A percentile compares a stretch with the other conserved stretches of the same genome.
phyloP scores from a whole-genome alignment of 1,140 invertebrate species.

The Nymphalis io region DNA sequence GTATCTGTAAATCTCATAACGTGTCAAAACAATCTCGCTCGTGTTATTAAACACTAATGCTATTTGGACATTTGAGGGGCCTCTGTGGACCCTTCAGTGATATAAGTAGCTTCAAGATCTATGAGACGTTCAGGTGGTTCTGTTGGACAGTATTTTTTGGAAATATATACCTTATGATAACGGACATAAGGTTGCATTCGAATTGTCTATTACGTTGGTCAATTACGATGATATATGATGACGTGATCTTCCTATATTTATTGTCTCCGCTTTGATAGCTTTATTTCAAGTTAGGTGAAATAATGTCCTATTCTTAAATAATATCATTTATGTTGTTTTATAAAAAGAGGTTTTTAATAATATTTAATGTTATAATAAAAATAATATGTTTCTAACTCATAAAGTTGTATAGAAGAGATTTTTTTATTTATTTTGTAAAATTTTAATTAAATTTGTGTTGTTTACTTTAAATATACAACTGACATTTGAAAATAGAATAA shows the following conservation, averaged over 20 bases:
- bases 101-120: conserved; percentile 22
- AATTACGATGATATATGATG: conserved; percentile 21
- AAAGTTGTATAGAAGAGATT: too few relatives aligned
- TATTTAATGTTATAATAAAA: neutral
- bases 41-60: conserved; percentile 57
- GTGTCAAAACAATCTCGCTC: conserved; percentile 62
- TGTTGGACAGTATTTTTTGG: neutral
- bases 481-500: too few relatives aligned
- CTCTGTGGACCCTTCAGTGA: conserved; percentile 37
- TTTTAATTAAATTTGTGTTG: too few relatives aligned
- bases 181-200: neutral
- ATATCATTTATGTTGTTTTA: neutral
- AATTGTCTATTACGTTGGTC: neutral
- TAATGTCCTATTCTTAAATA: conserved; percentile 1
- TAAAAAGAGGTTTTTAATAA: neutral
- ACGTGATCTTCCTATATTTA: conserved; percentile 12
- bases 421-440: too few relatives aligned
- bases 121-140: conserved; percentile 15
- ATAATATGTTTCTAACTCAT: neutral
- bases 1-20: conserved; percentile 35
- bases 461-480: too few relatives aligned
- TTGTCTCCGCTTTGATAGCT: conserved; percentile 9
- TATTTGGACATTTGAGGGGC: conserved; percentile 43
- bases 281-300: neutral
- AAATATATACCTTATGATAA: neutral